Percentiles rank a stretch among this genome's conserved stretches.
Conservation (phyloP, 2,797 vertebrate genomes). For the Propithecus perrieri region DNA sequence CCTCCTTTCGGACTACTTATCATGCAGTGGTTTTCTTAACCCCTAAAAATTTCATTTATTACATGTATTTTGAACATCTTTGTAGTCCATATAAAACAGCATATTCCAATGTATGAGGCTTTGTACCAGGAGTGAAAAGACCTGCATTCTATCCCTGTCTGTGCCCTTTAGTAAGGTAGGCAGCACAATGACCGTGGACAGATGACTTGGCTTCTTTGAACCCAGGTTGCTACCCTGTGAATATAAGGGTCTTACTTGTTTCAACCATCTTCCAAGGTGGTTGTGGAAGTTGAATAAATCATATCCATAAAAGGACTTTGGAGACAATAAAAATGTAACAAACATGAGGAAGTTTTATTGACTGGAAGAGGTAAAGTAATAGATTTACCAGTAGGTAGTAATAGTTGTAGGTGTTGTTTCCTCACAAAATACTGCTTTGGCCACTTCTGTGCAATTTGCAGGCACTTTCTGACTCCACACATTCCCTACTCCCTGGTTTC, state of each 20-base stretch:
- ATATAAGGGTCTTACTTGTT: background rate
- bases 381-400: background rate
- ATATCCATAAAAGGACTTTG: background rate
- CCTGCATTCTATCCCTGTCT: background rate
- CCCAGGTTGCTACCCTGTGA: background rate
- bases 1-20: background rate
- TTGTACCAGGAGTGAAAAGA: background rate
- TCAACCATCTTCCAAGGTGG: background rate
- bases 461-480: background rate
- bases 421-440: background rate
- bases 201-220: background rate
- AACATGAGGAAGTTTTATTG: background rate
- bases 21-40: background rate
- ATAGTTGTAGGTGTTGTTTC: background rate
- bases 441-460: background rate
- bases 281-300: background rate
- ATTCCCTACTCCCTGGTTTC: background rate
- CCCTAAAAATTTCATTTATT: background rate
- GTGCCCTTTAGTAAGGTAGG: background rate
- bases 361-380: background rate
- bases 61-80: background rate
- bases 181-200: background rate
- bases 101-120: background rate
- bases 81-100: background rate
- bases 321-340: constrained; percentile 16